Percentiles rank a stretch among this genome's conserved stretches.
These are phyloP conservation scores for Pitangus sulphuratus DNA, from an alignment of 2,797 vertebrate genomes.

Conservation along the genomic window DNA sequence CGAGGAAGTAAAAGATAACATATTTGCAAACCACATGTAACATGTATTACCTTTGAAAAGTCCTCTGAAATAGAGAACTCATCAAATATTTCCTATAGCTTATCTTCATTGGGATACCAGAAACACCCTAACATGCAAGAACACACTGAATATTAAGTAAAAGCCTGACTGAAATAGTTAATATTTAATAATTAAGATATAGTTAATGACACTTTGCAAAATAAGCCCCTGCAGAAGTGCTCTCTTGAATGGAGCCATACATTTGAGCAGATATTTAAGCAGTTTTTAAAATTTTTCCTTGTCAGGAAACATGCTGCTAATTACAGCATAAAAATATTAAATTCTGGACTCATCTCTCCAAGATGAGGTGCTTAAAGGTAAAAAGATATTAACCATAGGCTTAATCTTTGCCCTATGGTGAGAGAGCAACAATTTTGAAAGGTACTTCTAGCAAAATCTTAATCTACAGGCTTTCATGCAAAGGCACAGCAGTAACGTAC, in stretches of 20 bases:
- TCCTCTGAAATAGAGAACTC: background rate
- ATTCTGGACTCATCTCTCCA: background rate
- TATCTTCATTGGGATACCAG: background rate
- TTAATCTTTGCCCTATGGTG: background rate
- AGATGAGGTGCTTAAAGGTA: background rate
- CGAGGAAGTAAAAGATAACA: background rate
- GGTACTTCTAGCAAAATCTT: background rate
- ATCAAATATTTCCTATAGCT: background rate
- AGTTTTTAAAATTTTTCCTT: background rate
- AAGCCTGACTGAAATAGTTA: background rate
- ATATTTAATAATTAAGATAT: background rate
- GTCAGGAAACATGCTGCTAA: background rate
- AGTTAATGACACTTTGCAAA: background rate
- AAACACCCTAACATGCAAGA: background rate
- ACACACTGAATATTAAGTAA: background rate
- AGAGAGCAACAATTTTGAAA: background rate
- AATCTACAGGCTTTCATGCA: background rate
- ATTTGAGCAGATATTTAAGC: background rate
- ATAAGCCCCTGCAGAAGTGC: background rate
- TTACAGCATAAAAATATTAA: background rate
- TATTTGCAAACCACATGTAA: background rate
- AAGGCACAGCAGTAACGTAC: conserved; percentile 43
- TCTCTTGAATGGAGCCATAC: background rate
- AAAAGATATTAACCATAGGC: background rate
- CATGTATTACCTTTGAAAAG: background rate